Conservation (phyloP, 2,113 vertebrate species). For the Erythrocercus mccallii region DNA sequence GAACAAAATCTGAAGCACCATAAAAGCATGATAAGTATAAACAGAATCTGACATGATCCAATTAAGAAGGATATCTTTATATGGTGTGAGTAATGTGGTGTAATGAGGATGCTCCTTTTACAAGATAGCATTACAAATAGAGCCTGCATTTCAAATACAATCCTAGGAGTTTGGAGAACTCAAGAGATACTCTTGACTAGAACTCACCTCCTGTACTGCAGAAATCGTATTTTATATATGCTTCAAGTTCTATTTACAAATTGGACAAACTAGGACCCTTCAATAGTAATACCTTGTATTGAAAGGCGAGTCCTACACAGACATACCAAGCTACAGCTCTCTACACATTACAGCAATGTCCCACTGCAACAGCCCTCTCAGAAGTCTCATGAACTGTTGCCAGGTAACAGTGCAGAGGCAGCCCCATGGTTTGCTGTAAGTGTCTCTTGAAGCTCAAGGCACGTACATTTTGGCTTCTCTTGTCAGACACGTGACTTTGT, state of each 20-base stretch:
- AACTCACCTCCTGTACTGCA: background rate
- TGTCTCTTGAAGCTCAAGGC: background rate
- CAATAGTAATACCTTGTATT: background rate
- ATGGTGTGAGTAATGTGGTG: background rate
- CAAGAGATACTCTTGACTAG: background rate
- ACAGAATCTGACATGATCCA: background rate
- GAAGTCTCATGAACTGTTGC: background rate
- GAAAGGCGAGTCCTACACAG: background rate
- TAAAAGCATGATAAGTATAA: background rate
- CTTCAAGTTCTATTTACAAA: background rate
- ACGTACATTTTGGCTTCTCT: background rate
- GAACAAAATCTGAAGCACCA: background rate
- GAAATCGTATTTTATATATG: background rate
- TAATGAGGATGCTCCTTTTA: background rate
- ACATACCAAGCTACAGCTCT: background rate
- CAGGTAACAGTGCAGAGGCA: background rate
- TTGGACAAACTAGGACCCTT: background rate
- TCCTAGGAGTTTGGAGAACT: background rate
- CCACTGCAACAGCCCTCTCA: background rate
- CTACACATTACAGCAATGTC: background rate
- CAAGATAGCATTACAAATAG: background rate
- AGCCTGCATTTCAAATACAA: background rate
- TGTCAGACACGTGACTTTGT: accelerated
- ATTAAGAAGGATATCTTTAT: background rate
- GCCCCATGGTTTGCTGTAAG: accelerated